Conservation (phyloP, 2,113 vertebrate genomes). For the Microcebus griseorufus region DNA sequence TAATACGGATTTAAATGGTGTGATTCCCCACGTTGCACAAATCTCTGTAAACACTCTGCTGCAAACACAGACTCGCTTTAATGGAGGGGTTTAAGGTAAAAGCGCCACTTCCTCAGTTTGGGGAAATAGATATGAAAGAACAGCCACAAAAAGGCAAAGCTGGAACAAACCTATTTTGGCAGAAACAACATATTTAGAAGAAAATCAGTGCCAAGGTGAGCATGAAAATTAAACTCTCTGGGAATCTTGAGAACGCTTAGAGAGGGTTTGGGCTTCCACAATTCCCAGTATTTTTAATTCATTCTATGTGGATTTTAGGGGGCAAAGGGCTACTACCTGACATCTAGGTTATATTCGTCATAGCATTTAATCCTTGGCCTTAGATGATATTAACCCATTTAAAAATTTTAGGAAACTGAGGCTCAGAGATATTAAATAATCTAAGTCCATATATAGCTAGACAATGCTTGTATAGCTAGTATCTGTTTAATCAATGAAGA, state of each 20-base stretch:
- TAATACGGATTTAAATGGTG: no score
- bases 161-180: neutral
- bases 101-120: neutral
- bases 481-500: neutral
- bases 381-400: neutral
- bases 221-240: neutral
- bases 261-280: neutral
- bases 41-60: neutral
- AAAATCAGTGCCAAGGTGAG: neutral
- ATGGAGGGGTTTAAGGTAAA: neutral
- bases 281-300: neutral
- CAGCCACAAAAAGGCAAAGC: neutral
- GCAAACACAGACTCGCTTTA: neutral
- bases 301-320: neutral
- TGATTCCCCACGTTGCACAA: accelerated
- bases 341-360: neutral
- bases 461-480: neutral
- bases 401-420: neutral
- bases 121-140: neutral
- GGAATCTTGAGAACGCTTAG: neutral
- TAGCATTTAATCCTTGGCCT: neutral
- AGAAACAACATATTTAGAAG: neutral
- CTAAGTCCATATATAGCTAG: neutral
- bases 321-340: neutral
- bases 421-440: neutral